phyloP scores from a whole-genome alignment of 2,888 invertebrate species.

The Gari tellinella region DNA sequence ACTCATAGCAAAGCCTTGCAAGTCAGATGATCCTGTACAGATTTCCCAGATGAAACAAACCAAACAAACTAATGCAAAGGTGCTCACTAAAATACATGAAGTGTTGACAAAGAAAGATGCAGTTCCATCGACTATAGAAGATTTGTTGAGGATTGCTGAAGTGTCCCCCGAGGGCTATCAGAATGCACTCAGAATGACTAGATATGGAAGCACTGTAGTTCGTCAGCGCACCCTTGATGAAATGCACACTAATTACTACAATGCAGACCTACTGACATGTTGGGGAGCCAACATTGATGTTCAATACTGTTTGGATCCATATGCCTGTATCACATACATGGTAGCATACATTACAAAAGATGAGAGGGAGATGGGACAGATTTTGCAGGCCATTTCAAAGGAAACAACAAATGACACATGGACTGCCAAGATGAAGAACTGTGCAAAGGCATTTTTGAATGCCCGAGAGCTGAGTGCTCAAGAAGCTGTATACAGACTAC shows the following conservation, averaged over 20 bases:
- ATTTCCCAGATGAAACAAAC: conserved; percentile 4
- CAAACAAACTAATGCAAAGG: conserved; percentile 19
- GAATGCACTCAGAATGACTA: conserved; percentile 13
- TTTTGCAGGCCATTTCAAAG: conserved; percentile 18
- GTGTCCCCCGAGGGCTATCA: conserved; percentile 13
- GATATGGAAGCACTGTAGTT: conserved; percentile 15
- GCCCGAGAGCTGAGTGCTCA: conserved; percentile 37
- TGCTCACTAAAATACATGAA: conserved; percentile 8
- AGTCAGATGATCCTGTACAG: conserved; percentile 5
- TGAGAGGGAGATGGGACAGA: conserved; percentile 22
- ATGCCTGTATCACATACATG: conserved; percentile 44
- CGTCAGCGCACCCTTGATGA: conserved; percentile 18
- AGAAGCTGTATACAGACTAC: conserved; percentile 39
- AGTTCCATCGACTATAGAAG: not conserved
- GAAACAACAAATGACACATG: not conserved
- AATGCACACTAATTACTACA: conserved; percentile 30
- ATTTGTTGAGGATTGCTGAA: not conserved
- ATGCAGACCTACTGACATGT: conserved; percentile 8
- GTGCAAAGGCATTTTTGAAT: conserved; percentile 33
- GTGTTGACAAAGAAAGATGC: not conserved
- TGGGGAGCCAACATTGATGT: conserved; percentile 53
- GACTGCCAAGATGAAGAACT: conserved; percentile 21
- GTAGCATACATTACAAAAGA: conserved; percentile 36
- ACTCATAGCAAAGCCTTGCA: not conserved
- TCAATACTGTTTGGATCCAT: conserved; percentile 32